Conservation (phyloP, 2,888 invertebrate genomes). For the Caenorhabditis angaria region DNA sequence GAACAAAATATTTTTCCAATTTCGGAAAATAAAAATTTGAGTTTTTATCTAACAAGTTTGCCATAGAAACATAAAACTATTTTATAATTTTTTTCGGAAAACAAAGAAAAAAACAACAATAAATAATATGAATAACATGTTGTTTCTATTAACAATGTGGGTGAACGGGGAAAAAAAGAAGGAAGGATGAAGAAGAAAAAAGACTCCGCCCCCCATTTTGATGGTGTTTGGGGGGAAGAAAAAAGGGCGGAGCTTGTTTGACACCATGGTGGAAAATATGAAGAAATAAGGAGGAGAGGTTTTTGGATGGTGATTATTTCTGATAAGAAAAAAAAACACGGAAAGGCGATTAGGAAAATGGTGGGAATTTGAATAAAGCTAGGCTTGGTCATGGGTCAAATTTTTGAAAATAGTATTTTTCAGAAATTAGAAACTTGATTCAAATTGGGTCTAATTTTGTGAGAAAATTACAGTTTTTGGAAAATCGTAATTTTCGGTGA, state of each 20-base stretch:
- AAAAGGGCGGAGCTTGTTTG: conserved; percentile 27
- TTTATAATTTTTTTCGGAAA: no score
- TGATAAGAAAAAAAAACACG: conserved; percentile 11
- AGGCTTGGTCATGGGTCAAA: no score
- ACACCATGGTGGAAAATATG: neutral
- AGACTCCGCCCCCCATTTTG: neutral
- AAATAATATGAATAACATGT: neutral
- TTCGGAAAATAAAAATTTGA: no score
- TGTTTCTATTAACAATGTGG: neutral
- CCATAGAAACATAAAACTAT: no score
- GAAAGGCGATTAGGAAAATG: conserved; percentile 11
- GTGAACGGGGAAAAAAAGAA: conserved; percentile 5
- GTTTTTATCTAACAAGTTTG: no score
- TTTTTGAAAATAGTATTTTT: no score
- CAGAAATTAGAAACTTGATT: no score
- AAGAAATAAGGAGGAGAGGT: conserved; percentile 9
- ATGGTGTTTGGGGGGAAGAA: conserved; percentile 6
- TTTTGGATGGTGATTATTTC: no score
- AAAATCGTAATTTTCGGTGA: no score
- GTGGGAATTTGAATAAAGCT: neutral
- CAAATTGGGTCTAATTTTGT: no score
- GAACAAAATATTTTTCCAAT: no score
- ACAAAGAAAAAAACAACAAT: neutral
- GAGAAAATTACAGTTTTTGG: no score
- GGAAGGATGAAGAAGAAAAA: conserved; percentile 11